Evolutionary conservation across 2,797 vertebrate genomes (phyloP).

Genomic region (Sebastiscus tertius): DNA sequence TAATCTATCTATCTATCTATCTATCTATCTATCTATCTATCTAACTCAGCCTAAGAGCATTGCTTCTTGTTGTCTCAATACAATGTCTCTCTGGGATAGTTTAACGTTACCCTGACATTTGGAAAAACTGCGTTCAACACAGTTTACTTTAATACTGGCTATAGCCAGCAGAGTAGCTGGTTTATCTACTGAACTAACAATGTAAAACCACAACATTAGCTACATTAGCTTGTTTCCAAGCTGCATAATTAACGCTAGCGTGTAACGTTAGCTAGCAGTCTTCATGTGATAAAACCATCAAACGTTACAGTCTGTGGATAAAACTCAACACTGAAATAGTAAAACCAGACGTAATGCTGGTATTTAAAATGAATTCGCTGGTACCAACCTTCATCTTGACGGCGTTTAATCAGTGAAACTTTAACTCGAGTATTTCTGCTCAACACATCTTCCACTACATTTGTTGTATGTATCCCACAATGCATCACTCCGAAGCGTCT

Average conservation of each 20-base stretch:
- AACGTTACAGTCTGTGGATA: no score
- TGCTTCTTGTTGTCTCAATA: neutral
- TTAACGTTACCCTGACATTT: neutral
- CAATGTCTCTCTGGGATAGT: neutral
- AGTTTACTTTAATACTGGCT: no score
- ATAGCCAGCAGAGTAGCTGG: accelerated
- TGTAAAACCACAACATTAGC: neutral
- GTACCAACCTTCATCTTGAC: constrained; percentile 78
- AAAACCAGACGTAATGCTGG: accelerated
- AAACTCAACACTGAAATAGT: neutral
- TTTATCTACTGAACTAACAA: neutral
- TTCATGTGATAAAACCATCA: no score
- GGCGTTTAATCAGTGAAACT: neutral
- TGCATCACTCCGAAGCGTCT: constrained; percentile 74
- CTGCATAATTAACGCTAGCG: constrained; percentile 4
- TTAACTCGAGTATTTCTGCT: neutral
- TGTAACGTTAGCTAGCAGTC: neutral
- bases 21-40: no score
- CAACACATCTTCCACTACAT: constrained; percentile 14
- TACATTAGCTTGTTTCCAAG: neutral
- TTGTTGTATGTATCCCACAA: constrained; percentile 60
- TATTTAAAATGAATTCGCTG: accelerated
- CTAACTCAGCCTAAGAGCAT: neutral
- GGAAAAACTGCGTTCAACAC: neutral
- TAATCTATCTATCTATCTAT: no score